These are phyloP conservation scores for Paguma larvata DNA, from an alignment of 2,797 vertebrate species.

Conservation along the genomic window DNA sequence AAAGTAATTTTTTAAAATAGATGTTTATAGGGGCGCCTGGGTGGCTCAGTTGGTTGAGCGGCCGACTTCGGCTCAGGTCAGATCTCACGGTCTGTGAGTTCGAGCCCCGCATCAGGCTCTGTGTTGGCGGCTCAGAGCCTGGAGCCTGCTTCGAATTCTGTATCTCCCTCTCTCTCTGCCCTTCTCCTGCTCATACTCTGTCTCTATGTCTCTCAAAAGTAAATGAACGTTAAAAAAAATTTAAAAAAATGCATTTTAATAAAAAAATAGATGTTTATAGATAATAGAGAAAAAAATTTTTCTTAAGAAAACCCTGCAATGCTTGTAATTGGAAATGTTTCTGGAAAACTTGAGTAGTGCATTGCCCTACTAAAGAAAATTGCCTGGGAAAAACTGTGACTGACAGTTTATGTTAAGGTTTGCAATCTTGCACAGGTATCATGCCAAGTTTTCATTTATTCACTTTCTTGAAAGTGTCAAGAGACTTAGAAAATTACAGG, in stretches of 20 bases:
- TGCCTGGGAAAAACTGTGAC: slow-evolving; percentile 68
- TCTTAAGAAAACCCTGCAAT: slow-evolving; percentile 51
- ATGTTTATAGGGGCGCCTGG: too few species aligned
- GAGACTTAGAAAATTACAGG: slow-evolving; percentile 52
- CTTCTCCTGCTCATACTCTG: too few species aligned
- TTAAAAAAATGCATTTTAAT: too few species aligned
- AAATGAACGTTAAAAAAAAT: too few species aligned
- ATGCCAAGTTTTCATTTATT: slow-evolving; percentile 76
- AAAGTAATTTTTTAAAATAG: background rate
- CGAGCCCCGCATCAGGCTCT: too few species aligned
- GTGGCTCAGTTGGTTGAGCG: too few species aligned
- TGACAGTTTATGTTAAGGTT: slow-evolving; percentile 63
- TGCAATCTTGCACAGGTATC: slow-evolving; percentile 46
- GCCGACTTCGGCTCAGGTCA: too few species aligned
- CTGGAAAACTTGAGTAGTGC: slow-evolving; percentile 36
- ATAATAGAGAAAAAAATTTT: slow-evolving; percentile 46
- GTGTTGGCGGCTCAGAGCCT: too few species aligned
- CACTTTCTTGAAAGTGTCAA: slow-evolving; percentile 49
- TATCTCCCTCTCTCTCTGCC: too few species aligned
- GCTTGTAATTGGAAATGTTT: slow-evolving; percentile 61
- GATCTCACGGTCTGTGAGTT: too few species aligned
- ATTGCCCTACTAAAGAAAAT: slow-evolving; percentile 61
- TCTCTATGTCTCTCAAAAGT: too few species aligned
- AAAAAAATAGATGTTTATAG: slow-evolving; percentile 43
- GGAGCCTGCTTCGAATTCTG: too few species aligned